Base-by-base conservation (phyloP, 2,797 vertebrate genomes). In the Anisognathus igniventris region DNA sequence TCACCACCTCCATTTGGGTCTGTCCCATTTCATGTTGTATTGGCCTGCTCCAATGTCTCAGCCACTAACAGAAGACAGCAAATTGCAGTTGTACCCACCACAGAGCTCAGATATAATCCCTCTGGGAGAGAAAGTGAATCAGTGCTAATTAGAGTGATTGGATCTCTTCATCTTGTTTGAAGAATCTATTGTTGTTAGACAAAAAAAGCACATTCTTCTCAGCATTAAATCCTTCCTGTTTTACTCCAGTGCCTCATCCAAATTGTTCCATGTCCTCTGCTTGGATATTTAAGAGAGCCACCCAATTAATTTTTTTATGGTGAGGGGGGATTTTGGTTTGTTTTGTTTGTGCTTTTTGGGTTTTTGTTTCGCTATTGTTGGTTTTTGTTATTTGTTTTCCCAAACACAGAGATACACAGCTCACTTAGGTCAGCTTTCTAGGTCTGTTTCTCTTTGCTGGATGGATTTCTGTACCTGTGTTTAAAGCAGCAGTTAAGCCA, bases 21-120 rank as follows among this genome's bases (percentile, higher is more conserved):
- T 39, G 40, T 3, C 25, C 37, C 27, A 1, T 24, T 21, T 35
- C 1, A 2, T 31, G 10, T 10, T 9, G 2, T 10, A 12, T 14
- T 24, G 15, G 18, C 19, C 66, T 54, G 67, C 27, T 33, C 14
- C 27, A 39, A 15, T 4, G 17, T 30, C 35, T 35, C 14, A 65
- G 10, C 8, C 35, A 54, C n/a, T 44, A 6, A 81, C 13, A 44
- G 13, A 7, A 77, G 18, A 65, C 30, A 35, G 16, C 18, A 66
- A 61, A 65, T 11, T 6, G 11, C 70, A n/a, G 20, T 13, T 37
- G 50, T 3, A 78, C 6, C 25, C 53, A 47, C 20, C n/a, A 18
- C 24, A 79, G n/a, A 66, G 64, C 71, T 51, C 0, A 0, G 28
- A 23, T 58, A 33, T 47, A 47, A 86, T 81, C 75, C 78, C 82